A percentile compares a stretch with the other conserved stretches of the same genome.
Evolutionary conservation across 2,888 invertebrate genomes (phyloP).

Genomic region (Hermaeophaga mercurialis): DNA sequence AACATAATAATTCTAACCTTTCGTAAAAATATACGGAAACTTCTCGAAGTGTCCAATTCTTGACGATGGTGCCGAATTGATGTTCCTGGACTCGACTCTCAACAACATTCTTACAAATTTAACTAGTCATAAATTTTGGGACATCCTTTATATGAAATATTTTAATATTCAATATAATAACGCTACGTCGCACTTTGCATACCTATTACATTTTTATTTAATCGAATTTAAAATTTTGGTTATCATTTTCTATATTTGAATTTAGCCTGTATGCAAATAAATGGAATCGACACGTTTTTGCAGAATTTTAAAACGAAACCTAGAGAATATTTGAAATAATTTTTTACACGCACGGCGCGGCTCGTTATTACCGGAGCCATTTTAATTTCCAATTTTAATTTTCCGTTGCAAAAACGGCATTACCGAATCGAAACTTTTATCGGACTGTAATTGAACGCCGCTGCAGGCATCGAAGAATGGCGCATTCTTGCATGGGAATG

Average conservation of each 20-base stretch:
- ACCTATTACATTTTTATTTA: not conserved
- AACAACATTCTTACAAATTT: too few relatives aligned
- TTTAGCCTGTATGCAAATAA: not conserved
- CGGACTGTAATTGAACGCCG: slow-evolving; percentile 16
- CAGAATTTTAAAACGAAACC: not conserved
- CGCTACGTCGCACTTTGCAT: too few relatives aligned
- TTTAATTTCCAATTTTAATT: slow-evolving; percentile 21
- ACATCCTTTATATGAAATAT: too few relatives aligned
- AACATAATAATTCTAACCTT: too few relatives aligned
- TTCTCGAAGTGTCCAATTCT: too few relatives aligned
- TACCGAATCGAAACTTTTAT: slow-evolving; percentile 17
- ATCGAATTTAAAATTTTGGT: not conserved
- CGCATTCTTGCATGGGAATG: slow-evolving; percentile 9
- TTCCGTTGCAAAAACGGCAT: slow-evolving; percentile 13
- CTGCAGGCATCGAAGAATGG: not conserved
- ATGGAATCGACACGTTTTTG: not conserved
- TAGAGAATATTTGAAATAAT: slow-evolving; percentile 15
- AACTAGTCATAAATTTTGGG: too few relatives aligned
- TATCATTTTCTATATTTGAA: not conserved
- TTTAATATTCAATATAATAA: too few relatives aligned
- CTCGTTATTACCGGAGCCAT: slow-evolving; percentile 13
- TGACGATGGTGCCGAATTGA: too few relatives aligned
- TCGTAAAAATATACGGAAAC: too few relatives aligned
- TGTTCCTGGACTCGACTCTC: too few relatives aligned
- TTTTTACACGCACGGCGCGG: slow-evolving; percentile 2